Conservation (phyloP, 2,113 vertebrate genomes). For the Dasypus novemcinctus region DNA sequence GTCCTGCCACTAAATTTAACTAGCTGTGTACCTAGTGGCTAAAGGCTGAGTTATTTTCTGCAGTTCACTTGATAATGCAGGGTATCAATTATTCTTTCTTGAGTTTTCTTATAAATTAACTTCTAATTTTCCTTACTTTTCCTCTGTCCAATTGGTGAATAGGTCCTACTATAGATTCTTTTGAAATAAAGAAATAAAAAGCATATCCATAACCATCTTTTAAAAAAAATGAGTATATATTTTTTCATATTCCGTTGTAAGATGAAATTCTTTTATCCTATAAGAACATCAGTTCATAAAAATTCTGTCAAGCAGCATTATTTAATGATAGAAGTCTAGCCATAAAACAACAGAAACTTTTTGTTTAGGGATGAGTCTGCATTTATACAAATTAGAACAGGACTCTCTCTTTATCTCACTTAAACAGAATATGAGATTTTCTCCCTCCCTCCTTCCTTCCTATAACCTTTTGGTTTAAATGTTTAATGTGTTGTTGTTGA, state of each 20-base stretch:
- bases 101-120: background rate
- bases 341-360: background rate
- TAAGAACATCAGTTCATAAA: conserved; percentile 21
- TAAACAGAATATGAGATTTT: background rate
- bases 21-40: background rate
- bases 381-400: background rate
- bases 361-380: background rate
- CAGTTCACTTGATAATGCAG: background rate
- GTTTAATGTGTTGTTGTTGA: background rate
- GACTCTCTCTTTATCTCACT: background rate
- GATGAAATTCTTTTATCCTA: conserved; percentile 20
- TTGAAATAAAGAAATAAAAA: background rate
- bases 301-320: background rate
- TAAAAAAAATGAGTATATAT: background rate
- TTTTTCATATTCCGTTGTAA: background rate
- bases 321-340: background rate
- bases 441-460: background rate
- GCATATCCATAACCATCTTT: background rate
- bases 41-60: background rate
- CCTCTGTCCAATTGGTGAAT: background rate
- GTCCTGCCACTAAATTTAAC: background rate
- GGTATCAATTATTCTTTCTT: background rate
- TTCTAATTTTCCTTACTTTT: background rate
- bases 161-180: background rate
- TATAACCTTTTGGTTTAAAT: conserved; percentile 6